Percentiles rank a stretch among this genome's conserved stretches.
These are phyloP conservation scores for Pelmatolapia mariae DNA, from an alignment of 2,113 vertebrate genomes.

Conservation along the genomic window DNA sequence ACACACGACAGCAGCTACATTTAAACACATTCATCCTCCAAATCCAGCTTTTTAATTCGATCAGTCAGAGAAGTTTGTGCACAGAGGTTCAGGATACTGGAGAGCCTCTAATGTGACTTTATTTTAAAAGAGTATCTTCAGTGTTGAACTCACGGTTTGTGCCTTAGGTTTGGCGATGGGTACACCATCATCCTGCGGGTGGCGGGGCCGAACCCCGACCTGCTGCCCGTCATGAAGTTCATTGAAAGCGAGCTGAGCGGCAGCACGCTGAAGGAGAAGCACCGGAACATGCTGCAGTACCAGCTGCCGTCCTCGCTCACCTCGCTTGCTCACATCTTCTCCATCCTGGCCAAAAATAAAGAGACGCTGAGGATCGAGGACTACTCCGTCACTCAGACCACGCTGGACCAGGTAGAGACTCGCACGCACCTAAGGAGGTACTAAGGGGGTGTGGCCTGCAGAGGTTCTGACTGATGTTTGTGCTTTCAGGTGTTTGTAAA, in stretches of 20 bases:
- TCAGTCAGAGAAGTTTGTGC: background rate
- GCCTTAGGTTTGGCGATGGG: slow-evolving; percentile 86
- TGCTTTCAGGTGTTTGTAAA: slow-evolving; percentile 92
- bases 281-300: slow-evolving; percentile 95
- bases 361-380: slow-evolving; percentile 89
- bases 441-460: background rate
- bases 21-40: background rate
- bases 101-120: background rate
- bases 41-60: background rate
- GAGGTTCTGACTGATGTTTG: background rate
- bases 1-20: background rate
- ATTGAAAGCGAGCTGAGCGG: slow-evolving; percentile 89
- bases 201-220: slow-evolving; percentile 82
- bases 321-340: slow-evolving; percentile 91
- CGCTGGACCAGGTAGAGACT: slow-evolving; percentile 86
- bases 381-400: slow-evolving; percentile 97
- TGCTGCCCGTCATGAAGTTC: slow-evolving; percentile 90
- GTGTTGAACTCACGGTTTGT: background rate
- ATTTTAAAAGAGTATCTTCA: background rate
- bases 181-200: slow-evolving; percentile 95
- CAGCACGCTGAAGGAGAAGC: slow-evolving; percentile 90
- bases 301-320: slow-evolving; percentile 88
- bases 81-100: background rate
- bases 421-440: background rate
- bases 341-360: slow-evolving; percentile 88